Evolutionary conservation across 2,113 vertebrate species (phyloP), one percentile per base, ranked within the genome.

Genomic region (Coptodon bakossiorum): DNA sequence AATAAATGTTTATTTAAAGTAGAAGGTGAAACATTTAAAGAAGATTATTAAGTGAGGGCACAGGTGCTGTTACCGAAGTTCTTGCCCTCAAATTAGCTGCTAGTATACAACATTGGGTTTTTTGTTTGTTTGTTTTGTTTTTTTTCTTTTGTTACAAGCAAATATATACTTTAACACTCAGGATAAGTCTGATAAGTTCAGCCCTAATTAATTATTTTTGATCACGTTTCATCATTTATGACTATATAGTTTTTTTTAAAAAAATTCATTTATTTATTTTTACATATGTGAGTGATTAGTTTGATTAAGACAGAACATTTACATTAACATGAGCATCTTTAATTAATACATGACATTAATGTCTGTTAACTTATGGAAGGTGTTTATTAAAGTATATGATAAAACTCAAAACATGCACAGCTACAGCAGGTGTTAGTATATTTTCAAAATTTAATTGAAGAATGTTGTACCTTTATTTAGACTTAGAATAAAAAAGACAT

Each of bases 171-270:
- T 68, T 68, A 68, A 38, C 4, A 22, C 34, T n/a, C 4, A 68
- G 34, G 34, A 68, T n/a, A n/a, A n/a, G n/a, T n/a, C n/a, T 38
- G 61, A 68, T 38, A 13, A 36, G 0, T 40, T 38, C 61, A 13
- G 9, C 61, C 19, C 61, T 66, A 66, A 66, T 66, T n/a, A 38
- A 38, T 38, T 38, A 12, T 36, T 22, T n/a, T n/a, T 38, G 34
- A 68, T 68, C 6, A 13, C 63, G 22, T 68, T 68, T 36, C 31
- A 36, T 38, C 17, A 66, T 66, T 66, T 66, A n/a, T 66, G 61
- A 66, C 9, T n/a, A 66, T 19, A 19, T 7, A 19, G 17, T 7
- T 38, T 38, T 22, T 0, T 2, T 1, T n/a, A n/a, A n/a, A 61
- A 29, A 0, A 8, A 1, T 0, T 7, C 1, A 5, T 31, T 59